These are phyloP conservation scores for Drosophila mauritiana DNA, from an alignment of 1,140 invertebrate genomes.

Conservation along the genomic window DNA sequence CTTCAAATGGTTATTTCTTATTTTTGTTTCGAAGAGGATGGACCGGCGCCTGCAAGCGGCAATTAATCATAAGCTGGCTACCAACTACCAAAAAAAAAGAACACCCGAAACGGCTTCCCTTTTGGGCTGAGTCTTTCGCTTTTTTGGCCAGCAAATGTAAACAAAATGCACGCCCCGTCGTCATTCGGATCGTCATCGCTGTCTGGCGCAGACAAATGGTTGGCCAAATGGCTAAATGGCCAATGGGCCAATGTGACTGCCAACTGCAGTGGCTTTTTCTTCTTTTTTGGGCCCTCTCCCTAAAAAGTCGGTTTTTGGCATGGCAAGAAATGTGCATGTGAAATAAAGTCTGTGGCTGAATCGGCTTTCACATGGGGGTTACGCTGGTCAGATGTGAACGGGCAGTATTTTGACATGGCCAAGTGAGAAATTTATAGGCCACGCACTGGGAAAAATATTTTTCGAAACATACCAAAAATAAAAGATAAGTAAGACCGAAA, in stretches of 20 bases:
- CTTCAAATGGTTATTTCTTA: constrained; percentile 41
- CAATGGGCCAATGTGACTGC: constrained; percentile 68
- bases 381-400: constrained; percentile 30
- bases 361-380: constrained; percentile 14
- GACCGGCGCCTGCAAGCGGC: constrained; percentile 65
- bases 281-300: neutral
- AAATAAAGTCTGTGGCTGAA: constrained; percentile 53
- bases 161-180: constrained; percentile 75
- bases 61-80: constrained; percentile 77
- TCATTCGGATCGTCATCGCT: constrained; percentile 56
- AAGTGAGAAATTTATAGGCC: constrained; percentile 59
- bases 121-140: constrained; percentile 8
- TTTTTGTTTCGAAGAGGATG: constrained; percentile 22
- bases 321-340: constrained; percentile 57
- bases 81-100: constrained; percentile 22
- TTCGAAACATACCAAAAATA: neutral
- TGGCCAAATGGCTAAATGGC: constrained; percentile 75
- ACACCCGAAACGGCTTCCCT: constrained; percentile 33
- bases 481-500: no score
- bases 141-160: constrained; percentile 61
- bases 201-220: constrained; percentile 77
- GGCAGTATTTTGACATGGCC: constrained; percentile 53
- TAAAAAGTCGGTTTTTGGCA: constrained; percentile 22
- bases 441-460: constrained; percentile 2
- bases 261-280: constrained; percentile 57